phyloP scores from a whole-genome alignment of 2,113 vertebrate species.

The Callochromis pleurospilus region DNA sequence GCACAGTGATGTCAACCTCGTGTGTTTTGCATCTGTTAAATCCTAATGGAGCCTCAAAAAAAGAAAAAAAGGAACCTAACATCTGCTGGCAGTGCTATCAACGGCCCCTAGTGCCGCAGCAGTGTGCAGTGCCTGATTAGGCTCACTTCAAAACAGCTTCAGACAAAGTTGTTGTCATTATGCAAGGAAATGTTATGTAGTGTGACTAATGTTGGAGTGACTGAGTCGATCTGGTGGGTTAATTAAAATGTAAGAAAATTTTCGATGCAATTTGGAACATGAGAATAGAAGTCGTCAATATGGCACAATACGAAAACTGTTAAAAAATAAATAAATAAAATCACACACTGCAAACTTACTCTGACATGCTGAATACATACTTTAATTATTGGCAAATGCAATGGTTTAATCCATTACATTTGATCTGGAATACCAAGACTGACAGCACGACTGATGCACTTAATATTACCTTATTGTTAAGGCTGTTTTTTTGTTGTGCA shows the following conservation, averaged over 20 bases:
- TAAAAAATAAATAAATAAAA: background rate
- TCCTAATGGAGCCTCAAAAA: slow-evolving; percentile 8
- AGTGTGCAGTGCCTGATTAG: background rate
- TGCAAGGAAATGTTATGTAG: background rate
- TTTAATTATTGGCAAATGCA: background rate
- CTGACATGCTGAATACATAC: background rate
- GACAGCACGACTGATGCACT: background rate
- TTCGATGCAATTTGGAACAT: background rate
- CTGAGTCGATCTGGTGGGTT: background rate
- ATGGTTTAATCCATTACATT: background rate
- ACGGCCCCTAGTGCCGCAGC: background rate
- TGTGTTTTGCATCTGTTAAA: slow-evolving; percentile 43
- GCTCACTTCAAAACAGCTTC: background rate
- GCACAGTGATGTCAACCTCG: slow-evolving; percentile 20
- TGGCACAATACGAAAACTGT: background rate
- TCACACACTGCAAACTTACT: background rate
- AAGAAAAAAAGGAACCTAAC: slow-evolving; percentile 5
- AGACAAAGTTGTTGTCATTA: background rate
- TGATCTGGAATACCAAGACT: background rate
- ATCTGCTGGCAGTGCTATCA: slow-evolving; percentile 30
- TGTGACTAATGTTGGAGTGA: background rate
- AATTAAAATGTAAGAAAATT: background rate
- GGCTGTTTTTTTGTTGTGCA: too few relatives aligned
- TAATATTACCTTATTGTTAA: too few relatives aligned
- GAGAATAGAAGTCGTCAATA: background rate